Base-by-base conservation (phyloP, 2,888 invertebrate species). In the Drosophila setosimentum region DNA sequence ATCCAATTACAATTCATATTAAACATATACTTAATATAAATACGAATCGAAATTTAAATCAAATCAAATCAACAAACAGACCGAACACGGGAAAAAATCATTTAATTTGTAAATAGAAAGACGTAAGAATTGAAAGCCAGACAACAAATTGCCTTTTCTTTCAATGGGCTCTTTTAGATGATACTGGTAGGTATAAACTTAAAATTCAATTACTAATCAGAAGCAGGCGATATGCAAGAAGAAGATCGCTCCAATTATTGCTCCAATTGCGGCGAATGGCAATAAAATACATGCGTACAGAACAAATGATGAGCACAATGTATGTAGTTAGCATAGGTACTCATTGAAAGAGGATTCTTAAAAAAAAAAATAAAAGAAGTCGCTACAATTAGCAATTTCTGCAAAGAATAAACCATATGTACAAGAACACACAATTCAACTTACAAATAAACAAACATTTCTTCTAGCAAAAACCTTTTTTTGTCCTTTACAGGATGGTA, bases 51-150 rank as follows among this genome's bases (percentile, higher is more conserved):
- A 73, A 74, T 61, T 59, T 21, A 50, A 45, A 59, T n/a, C 35
- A 48, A 66, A 73, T 66, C 73, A 71, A 16, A 37, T 24, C 58
- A 68, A 45, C 54, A 68, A 49, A 58, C 32, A 62, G 13, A 57
- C 57, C 55, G 29, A 55, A 77, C 62, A 80, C 27, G 35, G 18
- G 3, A 33, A 35, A 35, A 75, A 80, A 51, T 67, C 60, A 68
- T 71, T 71, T 67, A 65, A 74, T 74, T 68, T 80, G 79, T 80
- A 82, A 80, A 82, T 80, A 80, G 68, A 78, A 76, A 65, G 57
- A 76, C 77, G 66, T 85, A 85, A 75, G 69, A 85, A 82, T 87
- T 85, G 74, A 90, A 85, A 87, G 70, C 76, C 85, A 74, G 32
- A 45, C 42, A n/a, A 37, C 32, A 16, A 40, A 27, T 16, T 69